Evolutionary conservation across 2,113 vertebrate species (phyloP).

Genomic region (Macrotis lagotis): DNA sequence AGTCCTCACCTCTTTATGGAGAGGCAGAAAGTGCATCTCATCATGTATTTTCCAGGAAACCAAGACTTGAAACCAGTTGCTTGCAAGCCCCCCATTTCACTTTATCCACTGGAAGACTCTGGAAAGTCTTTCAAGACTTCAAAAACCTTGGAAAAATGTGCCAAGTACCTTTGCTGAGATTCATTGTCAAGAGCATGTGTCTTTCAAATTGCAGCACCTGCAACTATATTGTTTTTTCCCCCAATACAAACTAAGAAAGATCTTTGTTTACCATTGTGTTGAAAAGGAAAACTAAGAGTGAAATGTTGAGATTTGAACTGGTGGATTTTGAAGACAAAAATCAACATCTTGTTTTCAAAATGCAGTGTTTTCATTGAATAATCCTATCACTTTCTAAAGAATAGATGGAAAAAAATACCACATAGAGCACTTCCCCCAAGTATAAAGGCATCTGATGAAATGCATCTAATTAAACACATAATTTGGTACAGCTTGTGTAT

Average conservation of each 20-base stretch:
- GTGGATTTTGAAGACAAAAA: constrained; percentile 41
- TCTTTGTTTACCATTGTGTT: background rate
- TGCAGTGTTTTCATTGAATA: constrained; percentile 47
- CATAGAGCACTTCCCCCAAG: constrained; percentile 29
- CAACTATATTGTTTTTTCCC: constrained; percentile 1
- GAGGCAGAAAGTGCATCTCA: background rate
- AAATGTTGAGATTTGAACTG: constrained; percentile 51
- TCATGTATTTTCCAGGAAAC: background rate
- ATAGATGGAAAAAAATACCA: constrained; percentile 44
- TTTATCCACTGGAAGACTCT: background rate
- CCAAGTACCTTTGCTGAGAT: background rate
- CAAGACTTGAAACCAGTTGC: background rate
- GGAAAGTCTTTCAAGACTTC: background rate
- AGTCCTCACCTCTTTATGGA: background rate
- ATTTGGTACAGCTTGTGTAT: constrained; percentile 69
- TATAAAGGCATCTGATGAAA: constrained; percentile 64
- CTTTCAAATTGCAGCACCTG: background rate
- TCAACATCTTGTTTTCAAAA: constrained; percentile 57
- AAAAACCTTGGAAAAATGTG: background rate
- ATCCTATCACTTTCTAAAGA: constrained; percentile 47
- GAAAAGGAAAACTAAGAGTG: constrained; percentile 1
- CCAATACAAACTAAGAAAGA: constrained; percentile 5
- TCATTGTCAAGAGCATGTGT: background rate
- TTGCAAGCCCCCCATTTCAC: background rate
- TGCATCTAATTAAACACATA: constrained; percentile 72